Evolutionary conservation across 2,888 invertebrate species (phyloP), one percentile per base, ranked within the genome.

Genomic region (Tipula confusa): DNA sequence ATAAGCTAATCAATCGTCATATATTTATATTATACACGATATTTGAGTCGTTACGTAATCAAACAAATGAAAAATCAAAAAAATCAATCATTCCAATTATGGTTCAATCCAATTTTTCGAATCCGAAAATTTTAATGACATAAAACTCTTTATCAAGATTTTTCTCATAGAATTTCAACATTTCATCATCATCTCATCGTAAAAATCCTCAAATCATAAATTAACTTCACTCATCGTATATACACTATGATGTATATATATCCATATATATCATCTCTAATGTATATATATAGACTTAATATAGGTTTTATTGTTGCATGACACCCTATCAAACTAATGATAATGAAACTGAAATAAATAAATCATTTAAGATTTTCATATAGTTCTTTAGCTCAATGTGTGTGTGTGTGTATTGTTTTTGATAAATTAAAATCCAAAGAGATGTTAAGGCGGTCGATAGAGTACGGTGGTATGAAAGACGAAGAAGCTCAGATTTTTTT

Each of bases 271-370:
- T 15, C 9, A 15, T 15, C 43, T 43, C 43, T 43, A 43, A 43
- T 43, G 64, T 64, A 64, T 64, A 64, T 64, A 64, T 24, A 24
- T 64, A 64, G 43, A 43, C 15, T 43, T 43, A 43, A 43, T 43
- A 64, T 64, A 64, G 64, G 64, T 64, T 24, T 64, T 64, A 64
- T 7, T 64, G 24, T 64, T 64, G 24, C 24, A 64, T 64, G 64
- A 64, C 64, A 64, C 64, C 64, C 64, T 64, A 64, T 64, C 64
- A 64, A 64, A 64, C 64, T 64, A 64, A 64, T 64, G 64, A 64
- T 64, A 64, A 64, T 64, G 64, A 64, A 64, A 64, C 64, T 64
- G 64, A 64, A 64, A 64, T 64, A 43, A 43, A 43, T 43, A 64
- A 64, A 64, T 64, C 64, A 64, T 64, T 64, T 64, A 64, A 64